phyloP scores from a whole-genome alignment of 2,113 vertebrate species.

The Malurus alboscapulatus region DNA sequence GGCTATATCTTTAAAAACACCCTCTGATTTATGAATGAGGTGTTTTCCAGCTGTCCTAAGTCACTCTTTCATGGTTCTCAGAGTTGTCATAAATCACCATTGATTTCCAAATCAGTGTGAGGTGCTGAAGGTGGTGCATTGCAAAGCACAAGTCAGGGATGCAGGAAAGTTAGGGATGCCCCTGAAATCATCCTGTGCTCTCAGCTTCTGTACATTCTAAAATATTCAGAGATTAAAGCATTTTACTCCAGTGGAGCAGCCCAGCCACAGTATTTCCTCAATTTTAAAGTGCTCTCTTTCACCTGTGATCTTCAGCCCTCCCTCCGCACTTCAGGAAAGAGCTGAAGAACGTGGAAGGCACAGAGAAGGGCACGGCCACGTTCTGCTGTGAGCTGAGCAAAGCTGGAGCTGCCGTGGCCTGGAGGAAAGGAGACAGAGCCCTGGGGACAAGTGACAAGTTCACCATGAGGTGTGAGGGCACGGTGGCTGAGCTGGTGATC shows the following conservation, averaged over 20 bases:
- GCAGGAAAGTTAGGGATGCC: background rate
- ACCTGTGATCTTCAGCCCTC: conserved; percentile 53
- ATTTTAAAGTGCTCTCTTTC: conserved; percentile 2
- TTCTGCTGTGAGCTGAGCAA: conserved; percentile 70
- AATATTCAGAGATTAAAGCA: background rate
- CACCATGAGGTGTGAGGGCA: conserved; percentile 66
- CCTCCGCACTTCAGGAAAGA: conserved; percentile 52
- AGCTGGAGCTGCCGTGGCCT: background rate
- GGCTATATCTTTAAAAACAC: too few species aligned
- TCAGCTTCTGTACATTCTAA: background rate
- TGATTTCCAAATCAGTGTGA: background rate
- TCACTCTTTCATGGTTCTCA: background rate
- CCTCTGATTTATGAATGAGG: background rate
- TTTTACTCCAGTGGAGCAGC: background rate
- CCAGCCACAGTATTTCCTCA: rapidly evolving
- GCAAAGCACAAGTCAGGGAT: background rate
- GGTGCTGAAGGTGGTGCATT: background rate
- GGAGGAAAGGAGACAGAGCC: conserved; percentile 61
- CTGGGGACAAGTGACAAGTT: conserved; percentile 71
- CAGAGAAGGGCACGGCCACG: conserved; percentile 3
- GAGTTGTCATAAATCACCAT: background rate
- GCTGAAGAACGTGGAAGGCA: conserved; percentile 47
- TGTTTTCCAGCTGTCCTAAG: background rate
- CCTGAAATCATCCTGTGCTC: background rate
- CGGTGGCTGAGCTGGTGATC: conserved; percentile 71